Evolutionary conservation across 2,888 invertebrate genomes (phyloP).

Genomic region (Erynnis tages): DNA sequence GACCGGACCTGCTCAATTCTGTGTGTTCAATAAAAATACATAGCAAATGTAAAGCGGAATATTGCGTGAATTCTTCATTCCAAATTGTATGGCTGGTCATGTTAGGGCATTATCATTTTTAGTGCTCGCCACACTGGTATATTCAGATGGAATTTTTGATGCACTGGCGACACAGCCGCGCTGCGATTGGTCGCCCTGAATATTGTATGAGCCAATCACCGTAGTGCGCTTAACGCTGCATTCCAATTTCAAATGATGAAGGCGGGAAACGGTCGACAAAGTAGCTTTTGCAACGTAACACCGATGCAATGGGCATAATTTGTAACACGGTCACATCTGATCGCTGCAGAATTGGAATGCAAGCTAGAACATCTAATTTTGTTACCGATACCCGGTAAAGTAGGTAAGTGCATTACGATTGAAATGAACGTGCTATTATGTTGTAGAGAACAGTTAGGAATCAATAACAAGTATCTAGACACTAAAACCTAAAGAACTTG

Average conservation of each 20-base stretch:
- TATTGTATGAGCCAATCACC: conserved; percentile 81
- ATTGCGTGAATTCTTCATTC: conserved; percentile 79
- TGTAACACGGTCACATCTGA: conserved; percentile 37
- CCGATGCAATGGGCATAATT: conserved; percentile 57
- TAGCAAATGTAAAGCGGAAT: conserved; percentile 70
- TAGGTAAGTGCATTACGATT: conserved; percentile 3
- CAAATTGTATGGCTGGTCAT: conserved; percentile 77
- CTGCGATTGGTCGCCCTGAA: conserved; percentile 77
- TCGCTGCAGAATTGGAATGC: conserved; percentile 16
- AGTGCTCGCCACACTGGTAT: conserved; percentile 79
- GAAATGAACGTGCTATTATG: conserved; percentile 4
- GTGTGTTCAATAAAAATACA: conserved; percentile 74
- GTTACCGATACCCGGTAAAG: conserved; percentile 8
- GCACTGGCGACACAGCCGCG: conserved; percentile 79
- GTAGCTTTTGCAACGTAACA: conserved; percentile 24
- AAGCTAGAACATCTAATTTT: conserved; percentile 14
- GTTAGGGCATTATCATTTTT: conserved; percentile 82
- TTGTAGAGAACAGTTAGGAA: neutral
- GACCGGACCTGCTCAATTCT: conserved; percentile 60
- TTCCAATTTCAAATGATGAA: conserved; percentile 79
- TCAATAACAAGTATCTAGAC: too few relatives aligned
- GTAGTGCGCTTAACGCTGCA: conserved; percentile 76
- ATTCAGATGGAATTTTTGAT: conserved; percentile 83
- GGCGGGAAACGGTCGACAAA: conserved; percentile 41
- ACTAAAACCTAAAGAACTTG: too few relatives aligned